Base-by-base conservation (phyloP, 2,797 vertebrate genomes). In the Epinephelus malabaricus region DNA sequence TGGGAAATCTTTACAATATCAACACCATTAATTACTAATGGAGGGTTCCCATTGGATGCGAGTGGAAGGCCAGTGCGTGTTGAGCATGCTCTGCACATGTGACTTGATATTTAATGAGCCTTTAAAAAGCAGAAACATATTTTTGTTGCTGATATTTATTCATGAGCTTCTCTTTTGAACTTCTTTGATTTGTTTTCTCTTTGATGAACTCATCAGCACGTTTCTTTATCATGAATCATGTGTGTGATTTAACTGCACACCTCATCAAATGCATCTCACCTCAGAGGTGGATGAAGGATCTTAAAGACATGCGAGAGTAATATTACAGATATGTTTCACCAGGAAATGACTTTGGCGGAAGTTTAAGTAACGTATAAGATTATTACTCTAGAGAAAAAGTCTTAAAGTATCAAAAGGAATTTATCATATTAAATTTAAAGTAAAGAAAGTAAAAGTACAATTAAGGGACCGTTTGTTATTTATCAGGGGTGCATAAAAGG, bases 11-110 rank as follows among this genome's bases (percentile, higher is more conserved):
- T 61, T 40, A 74, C 80, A 84, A 82, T 77, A 89, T 82, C 81
- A 90, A 90, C 89, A 76, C 64, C 79, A 85, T 92, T 87, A 90
- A 89, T 90, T 87, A 78, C 80, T 82, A 78, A 91, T 76, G 51
- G 23, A 27, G 34, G 27, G 84, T 73, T 83, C 75, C 34, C 4
- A 43, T 76, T 75, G 58, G 61, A 74, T 74, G 34, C 1, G 40
- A 78, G 46, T 14, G 25, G 25, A 69, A 76, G 77, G 78, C 43
- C 77, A 55, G 72, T 6, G 2, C 68, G 54, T 69, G 84, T 76
- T 58, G 45, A 69, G 11, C 56, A 50, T 21, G 38, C 19, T 46
- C 62, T 61, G 63, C 65, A 50, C 76, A 76, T 73, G 60, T 65
- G 63, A 58, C 45, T 58, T 21, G 12, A 49, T 45, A 51, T 78